A percentile compares a stretch with the other conserved stretches of the same genome.
These are phyloP conservation scores for Porites evermanni DNA, from an alignment of 92 coral and sea anemone species.

Conservation along the genomic window DNA sequence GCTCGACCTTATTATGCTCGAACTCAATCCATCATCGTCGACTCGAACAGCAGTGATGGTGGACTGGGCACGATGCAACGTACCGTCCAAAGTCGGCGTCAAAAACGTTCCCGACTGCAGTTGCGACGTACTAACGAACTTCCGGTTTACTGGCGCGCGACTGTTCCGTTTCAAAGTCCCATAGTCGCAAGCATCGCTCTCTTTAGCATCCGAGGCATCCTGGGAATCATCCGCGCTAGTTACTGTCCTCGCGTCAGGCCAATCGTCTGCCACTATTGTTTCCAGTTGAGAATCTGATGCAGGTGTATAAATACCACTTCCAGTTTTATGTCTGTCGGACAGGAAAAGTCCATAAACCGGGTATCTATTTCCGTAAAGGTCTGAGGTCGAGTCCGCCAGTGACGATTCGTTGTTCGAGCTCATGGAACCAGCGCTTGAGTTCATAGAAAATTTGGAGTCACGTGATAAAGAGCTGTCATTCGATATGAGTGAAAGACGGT, in stretches of 20 bases:
- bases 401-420: constrained; percentile 85
- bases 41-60: constrained; percentile 81
- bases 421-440: constrained; percentile 90
- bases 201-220: constrained; percentile 58
- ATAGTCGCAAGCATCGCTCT: constrained; percentile 39
- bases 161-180: constrained; percentile 37
- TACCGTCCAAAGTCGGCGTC: constrained; percentile 21
- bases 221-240: constrained; percentile 27
- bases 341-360: constrained; percentile 32
- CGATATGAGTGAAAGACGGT: constrained; percentile 84
- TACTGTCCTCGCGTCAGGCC: constrained; percentile 66
- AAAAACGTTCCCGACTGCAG: constrained; percentile 48
- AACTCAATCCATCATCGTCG: constrained; percentile 77
- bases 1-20: constrained; percentile 52
- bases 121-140: constrained; percentile 66
- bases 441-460: constrained; percentile 77
- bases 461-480: constrained; percentile 90
- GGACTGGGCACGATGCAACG: constrained; percentile 81
- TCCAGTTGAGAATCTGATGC: constrained; percentile 73
- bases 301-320: constrained; percentile 72
- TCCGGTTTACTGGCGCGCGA: constrained; percentile 51
- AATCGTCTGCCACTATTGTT: constrained; percentile 55
- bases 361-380: constrained; percentile 69
- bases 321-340: constrained; percentile 70
- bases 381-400: constrained; percentile 86